These are phyloP conservation scores for Forbesichthys agassizii DNA, from an alignment of 2,113 vertebrate genomes.

Conservation along the genomic window DNA sequence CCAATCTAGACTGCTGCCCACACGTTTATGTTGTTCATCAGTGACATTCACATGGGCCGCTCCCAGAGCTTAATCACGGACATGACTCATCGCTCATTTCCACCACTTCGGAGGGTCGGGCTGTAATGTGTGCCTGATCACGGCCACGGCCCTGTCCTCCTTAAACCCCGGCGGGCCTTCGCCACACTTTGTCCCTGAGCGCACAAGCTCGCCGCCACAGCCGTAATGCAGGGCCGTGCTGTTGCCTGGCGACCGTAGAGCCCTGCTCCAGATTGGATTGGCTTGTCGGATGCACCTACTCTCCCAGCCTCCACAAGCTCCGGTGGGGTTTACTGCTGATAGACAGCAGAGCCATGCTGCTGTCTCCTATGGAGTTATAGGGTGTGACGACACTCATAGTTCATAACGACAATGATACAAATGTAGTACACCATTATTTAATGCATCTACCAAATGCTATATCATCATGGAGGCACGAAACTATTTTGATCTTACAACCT, in stretches of 20 bases:
- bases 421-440: no score
- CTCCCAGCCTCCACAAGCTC: conserved; percentile 53
- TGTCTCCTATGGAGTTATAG: no score
- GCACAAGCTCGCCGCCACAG: conserved; percentile 43
- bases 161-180: conserved; percentile 40
- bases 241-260: conserved; percentile 75
- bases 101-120: background rate
- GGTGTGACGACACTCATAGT: no score
- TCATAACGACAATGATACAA: no score
- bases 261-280: conserved; percentile 63
- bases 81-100: conserved; percentile 43
- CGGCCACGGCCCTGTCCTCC: conserved; percentile 46
- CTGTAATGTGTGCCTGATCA: conserved; percentile 39
- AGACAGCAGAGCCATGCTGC: background rate
- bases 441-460: no score
- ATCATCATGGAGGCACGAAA: no score
- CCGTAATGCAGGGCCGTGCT: conserved; percentile 45
- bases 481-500: no score
- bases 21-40: conserved; percentile 4
- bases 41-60: conserved; percentile 37
- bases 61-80: conserved; percentile 21
- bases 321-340: conserved; percentile 11
- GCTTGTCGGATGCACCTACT: conserved; percentile 68
- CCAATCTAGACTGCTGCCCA: conserved; percentile 19
- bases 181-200: conserved; percentile 34